Conservation (phyloP, 2,113 vertebrate genomes). For the Barnardius zonarius region DNA sequence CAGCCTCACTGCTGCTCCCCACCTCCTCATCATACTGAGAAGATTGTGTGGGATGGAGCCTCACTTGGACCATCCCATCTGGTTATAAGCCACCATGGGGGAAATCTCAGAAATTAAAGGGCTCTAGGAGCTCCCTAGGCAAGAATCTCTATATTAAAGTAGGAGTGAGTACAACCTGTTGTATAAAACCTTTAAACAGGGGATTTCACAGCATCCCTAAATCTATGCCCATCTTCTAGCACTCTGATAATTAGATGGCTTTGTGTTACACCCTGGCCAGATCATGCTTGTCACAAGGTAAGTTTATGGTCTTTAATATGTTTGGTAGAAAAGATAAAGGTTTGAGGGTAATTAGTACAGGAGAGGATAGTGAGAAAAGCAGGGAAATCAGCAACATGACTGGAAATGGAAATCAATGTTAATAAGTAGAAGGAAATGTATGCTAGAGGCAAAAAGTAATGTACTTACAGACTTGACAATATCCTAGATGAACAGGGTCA, state of each 20-base stretch:
- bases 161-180: background rate
- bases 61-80: background rate
- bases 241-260: background rate
- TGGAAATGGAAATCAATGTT: conserved; percentile 2
- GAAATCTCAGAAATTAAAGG: background rate
- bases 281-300: background rate
- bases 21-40: background rate
- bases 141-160: background rate
- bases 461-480: background rate
- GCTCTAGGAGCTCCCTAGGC: background rate
- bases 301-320: background rate
- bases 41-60: background rate
- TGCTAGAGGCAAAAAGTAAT: background rate
- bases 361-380: background rate
- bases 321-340: background rate
- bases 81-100: background rate
- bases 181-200: background rate
- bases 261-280: background rate
- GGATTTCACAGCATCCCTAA: background rate
- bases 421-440: background rate
- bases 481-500: background rate
- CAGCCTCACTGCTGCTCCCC: background rate
- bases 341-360: background rate
- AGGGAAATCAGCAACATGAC: background rate
- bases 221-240: background rate